Evolutionary conservation across 1,140 invertebrate genomes (phyloP).

Genomic region (Aphelinus certus): DNA sequence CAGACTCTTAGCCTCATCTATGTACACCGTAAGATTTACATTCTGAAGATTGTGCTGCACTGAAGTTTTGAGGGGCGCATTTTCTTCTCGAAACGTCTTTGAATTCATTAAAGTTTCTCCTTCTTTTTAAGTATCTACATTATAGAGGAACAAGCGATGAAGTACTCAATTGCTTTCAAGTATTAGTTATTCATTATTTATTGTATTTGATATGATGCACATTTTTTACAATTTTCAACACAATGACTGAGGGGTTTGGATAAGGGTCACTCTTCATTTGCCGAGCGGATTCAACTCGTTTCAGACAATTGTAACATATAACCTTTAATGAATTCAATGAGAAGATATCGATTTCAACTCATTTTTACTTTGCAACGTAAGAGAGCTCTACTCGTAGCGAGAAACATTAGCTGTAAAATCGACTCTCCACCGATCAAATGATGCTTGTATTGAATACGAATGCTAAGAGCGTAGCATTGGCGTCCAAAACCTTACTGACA

Average conservation of each 20-base stretch:
- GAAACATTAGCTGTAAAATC: neutral
- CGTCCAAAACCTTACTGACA: neutral
- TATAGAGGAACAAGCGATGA: neutral
- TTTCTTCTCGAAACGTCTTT: neutral
- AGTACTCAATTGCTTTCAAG: neutral
- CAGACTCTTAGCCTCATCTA: slow-evolving; percentile 7
- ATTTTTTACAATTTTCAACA: neutral
- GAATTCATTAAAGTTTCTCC: slow-evolving; percentile 10
- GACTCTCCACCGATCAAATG: slow-evolving; percentile 12
- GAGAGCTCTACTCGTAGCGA: neutral
- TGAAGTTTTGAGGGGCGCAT: neutral
- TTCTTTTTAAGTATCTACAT: neutral
- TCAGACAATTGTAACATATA: neutral
- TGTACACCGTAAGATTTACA: slow-evolving; percentile 1
- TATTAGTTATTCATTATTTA: slow-evolving; percentile 9
- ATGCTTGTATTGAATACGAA: neutral
- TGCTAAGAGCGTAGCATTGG: neutral
- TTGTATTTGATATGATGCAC: neutral
- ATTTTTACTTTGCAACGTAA: neutral
- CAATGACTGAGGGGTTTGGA: neutral
- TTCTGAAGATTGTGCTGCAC: neutral
- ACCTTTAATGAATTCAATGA: slow-evolving; percentile 10
- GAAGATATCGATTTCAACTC: neutral
- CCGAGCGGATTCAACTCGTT: too few relatives aligned
- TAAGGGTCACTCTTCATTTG: too few relatives aligned